Percentiles rank a stretch among this genome's conserved stretches.
These are phyloP conservation scores for Gibbula magus DNA, from an alignment of 2,888 invertebrate species.

Conservation along the genomic window DNA sequence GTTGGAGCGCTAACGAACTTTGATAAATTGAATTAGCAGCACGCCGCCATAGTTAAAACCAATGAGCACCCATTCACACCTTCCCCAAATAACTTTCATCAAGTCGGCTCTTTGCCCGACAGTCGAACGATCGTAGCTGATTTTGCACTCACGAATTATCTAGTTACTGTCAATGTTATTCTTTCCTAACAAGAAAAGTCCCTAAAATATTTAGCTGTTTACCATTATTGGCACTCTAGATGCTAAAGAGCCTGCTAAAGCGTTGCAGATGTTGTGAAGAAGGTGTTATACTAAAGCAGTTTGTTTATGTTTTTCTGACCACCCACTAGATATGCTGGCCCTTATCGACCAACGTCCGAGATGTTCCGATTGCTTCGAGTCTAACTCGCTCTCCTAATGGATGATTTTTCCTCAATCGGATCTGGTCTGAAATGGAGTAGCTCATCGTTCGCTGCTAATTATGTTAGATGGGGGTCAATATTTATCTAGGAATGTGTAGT, in stretches of 20 bases:
- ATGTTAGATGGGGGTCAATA: conserved; percentile 4
- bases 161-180: conserved; percentile 13
- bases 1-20: not conserved
- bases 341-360: too few species aligned
- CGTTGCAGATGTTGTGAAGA: not conserved
- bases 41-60: not conserved
- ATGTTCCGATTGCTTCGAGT: too few species aligned
- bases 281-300: too few species aligned
- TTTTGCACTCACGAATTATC: not conserved
- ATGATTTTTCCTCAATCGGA: not conserved
- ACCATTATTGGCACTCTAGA: conserved; percentile 2
- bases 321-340: too few species aligned
- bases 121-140: not conserved
- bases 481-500: conserved; percentile 10
- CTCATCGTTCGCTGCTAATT: not conserved
- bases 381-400: not conserved
- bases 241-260: not conserved
- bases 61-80: not conserved
- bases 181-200: not conserved
- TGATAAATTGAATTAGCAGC: not conserved
- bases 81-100: not conserved
- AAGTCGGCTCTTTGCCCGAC: not conserved
- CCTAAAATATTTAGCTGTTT: conserved; percentile 6
- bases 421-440: not conserved
- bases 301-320: too few species aligned